phyloP scores from a whole-genome alignment of 2,888 invertebrate genomes.

The Nemotelus nigrinus region DNA sequence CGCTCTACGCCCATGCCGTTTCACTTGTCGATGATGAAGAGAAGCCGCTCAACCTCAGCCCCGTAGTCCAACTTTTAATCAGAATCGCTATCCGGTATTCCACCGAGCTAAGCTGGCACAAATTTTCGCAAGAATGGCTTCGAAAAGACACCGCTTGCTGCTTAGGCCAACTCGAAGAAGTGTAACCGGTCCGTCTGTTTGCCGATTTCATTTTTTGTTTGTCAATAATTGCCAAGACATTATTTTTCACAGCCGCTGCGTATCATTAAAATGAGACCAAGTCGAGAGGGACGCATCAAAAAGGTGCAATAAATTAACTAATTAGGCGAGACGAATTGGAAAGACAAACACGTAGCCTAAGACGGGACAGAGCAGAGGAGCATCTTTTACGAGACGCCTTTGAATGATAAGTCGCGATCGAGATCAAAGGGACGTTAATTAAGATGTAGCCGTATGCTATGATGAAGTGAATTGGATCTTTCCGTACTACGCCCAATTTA shows the following conservation, averaged over 20 bases:
- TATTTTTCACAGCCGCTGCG: slow-evolving; percentile 25
- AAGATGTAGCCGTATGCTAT: slow-evolving; percentile 18
- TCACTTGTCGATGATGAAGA: too few relatives aligned
- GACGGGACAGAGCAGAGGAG: not conserved
- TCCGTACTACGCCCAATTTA: slow-evolving; percentile 14
- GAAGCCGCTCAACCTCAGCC: too few relatives aligned
- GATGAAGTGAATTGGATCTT: not conserved
- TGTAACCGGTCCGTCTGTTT: not conserved
- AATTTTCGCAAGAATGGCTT: too few relatives aligned
- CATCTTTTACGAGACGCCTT: not conserved
- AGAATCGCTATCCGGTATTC: too few relatives aligned
- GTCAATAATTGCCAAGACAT: slow-evolving; percentile 27
- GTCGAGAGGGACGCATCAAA: slow-evolving; percentile 30
- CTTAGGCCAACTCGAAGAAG: too few relatives aligned
- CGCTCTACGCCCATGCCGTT: too few relatives aligned
- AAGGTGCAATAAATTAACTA: slow-evolving; percentile 45
- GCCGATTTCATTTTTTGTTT: not conserved
- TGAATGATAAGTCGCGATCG: slow-evolving; percentile 21
- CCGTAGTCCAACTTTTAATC: too few relatives aligned
- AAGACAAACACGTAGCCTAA: slow-evolving; percentile 13
- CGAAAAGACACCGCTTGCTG: too few relatives aligned
- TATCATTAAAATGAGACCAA: slow-evolving; percentile 22
- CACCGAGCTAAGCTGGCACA: too few relatives aligned
- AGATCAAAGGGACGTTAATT: slow-evolving; percentile 42
- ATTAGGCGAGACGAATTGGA: slow-evolving; percentile 38